Evolutionary conservation across 1,140 invertebrate species (phyloP), one percentile per base, ranked within the genome.

Genomic region (Papilio polytes): DNA sequence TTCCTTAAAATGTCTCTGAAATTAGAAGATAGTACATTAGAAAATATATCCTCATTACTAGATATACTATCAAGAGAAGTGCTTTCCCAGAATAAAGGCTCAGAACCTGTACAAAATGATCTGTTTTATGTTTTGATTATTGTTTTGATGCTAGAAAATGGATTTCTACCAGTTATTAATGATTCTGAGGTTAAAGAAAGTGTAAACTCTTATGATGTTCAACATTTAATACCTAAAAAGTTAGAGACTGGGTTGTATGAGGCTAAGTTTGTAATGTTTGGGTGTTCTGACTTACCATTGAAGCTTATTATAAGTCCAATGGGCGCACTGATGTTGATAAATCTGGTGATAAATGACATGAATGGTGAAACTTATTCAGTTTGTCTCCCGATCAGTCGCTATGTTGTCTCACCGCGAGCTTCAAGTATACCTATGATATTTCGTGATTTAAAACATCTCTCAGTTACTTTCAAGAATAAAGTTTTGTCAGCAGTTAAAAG

Each of bases 281-380:
- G 88, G 70, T 91, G 88, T 80, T 74, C 82, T 79, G 86, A 87
- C 70, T 82, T 86, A 56, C 53, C 83, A 63, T 44, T 91, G 6
- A 91, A 91, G 83, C 36, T 94, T 56, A 86, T 93, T 12, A 88
- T 93, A 84, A 90, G 85, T 82, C 88, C 92, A 59, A 73, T 94
- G 70, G 90, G 86, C 41, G 72, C 84, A 20, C 85, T 85, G 70
- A 84, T 87, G 26, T 78, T 93, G 63, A 81, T 94, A 22, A 94
- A 93, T 87, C 81, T 89, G n/a, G 80, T 91, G 13, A 86, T 92
- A 15, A 89, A 85, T 84, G 85, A 89, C 41, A 81, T 89, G 22
- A 85, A 88, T 78, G 84, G 81, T 46, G 93, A 92, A 83, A 90
- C 89, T 56, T 94, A 94, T 84, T 87, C 90, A 74, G 83, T 90